A percentile compares a stretch with the other conserved stretches of the same genome.
Conservation (phyloP, 2,113 vertebrate genomes). For the Tenrec ecaudatus region DNA sequence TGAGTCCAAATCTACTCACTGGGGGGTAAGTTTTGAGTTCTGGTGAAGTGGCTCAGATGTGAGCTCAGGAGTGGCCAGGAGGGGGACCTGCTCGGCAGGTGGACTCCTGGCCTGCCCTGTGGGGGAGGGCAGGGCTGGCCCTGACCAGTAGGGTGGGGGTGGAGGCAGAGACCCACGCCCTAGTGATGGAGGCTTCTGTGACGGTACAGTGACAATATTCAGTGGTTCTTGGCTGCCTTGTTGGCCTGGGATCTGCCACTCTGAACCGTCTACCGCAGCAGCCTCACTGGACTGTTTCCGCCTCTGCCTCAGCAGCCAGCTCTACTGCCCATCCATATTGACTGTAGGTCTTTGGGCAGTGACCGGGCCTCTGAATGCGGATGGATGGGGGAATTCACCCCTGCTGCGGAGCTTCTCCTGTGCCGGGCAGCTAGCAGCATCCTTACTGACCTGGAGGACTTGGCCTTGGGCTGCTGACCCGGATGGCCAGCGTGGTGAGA, state of each 20-base stretch:
- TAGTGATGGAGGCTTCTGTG: background rate
- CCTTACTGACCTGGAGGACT: constrained; percentile 86
- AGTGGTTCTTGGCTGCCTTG: background rate
- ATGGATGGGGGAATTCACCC: too few species aligned
- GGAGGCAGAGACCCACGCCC: background rate
- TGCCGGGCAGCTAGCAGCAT: accelerated
- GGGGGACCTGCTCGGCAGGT: accelerated
- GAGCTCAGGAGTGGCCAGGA: background rate
- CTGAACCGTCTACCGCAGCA: background rate
- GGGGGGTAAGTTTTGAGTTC: too few species aligned
- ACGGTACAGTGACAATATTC: background rate
- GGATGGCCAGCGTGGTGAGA: constrained; percentile 88
- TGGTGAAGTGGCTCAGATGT: background rate
- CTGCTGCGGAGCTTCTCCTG: background rate
- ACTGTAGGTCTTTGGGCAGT: background rate
- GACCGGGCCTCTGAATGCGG: background rate
- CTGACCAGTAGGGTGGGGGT: too few species aligned
- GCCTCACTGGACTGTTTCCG: background rate
- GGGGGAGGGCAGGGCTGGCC: too few species aligned
- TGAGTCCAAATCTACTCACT: too few species aligned
- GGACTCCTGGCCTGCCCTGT: accelerated
- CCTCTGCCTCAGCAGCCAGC: background rate
- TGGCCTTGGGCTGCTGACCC: constrained; percentile 65
- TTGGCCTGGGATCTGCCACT: background rate
- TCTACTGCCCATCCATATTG: background rate